A percentile compares a stretch with the other conserved stretches of the same genome.
phyloP scores from a whole-genome alignment of 2,797 vertebrate genomes.

The Anguilla marmorata region DNA sequence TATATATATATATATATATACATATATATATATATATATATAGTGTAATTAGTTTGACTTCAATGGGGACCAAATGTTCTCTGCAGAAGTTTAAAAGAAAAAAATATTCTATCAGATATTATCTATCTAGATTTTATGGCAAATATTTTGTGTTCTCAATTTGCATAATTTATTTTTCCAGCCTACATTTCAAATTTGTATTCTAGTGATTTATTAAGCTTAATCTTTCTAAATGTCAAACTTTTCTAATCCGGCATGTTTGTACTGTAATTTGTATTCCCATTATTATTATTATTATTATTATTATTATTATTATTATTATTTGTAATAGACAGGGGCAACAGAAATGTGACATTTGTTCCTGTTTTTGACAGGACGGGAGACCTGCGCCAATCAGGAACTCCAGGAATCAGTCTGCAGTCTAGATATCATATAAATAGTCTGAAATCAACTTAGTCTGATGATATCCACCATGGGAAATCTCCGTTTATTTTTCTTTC shows the following conservation, averaged over 20 bases:
- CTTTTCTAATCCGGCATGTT: no score
- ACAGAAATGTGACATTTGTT: neutral
- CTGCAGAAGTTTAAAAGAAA: neutral
- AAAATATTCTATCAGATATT: no score
- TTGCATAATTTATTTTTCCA: no score
- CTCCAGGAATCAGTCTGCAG: neutral
- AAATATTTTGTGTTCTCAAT: no score
- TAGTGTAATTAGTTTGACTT: neutral
- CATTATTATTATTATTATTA: neutral
- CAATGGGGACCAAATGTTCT: neutral
- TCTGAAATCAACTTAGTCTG: neutral
- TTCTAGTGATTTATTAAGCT: no score
- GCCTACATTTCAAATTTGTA: no score
- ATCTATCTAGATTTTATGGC: no score
- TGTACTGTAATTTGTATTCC: no score
- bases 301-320: neutral
- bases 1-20: no score
- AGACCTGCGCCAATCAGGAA: neutral
- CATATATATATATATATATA: no score
- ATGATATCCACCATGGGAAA: neutral
- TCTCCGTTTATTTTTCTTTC: neutral
- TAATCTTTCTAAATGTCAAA: no score
- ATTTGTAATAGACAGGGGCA: neutral
- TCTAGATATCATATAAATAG: neutral
- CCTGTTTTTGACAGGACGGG: neutral